A percentile compares a stretch with the other conserved stretches of the same genome.
Evolutionary conservation across 2,797 vertebrate species (phyloP).

Genomic region (Siniperca scherzeri): DNA sequence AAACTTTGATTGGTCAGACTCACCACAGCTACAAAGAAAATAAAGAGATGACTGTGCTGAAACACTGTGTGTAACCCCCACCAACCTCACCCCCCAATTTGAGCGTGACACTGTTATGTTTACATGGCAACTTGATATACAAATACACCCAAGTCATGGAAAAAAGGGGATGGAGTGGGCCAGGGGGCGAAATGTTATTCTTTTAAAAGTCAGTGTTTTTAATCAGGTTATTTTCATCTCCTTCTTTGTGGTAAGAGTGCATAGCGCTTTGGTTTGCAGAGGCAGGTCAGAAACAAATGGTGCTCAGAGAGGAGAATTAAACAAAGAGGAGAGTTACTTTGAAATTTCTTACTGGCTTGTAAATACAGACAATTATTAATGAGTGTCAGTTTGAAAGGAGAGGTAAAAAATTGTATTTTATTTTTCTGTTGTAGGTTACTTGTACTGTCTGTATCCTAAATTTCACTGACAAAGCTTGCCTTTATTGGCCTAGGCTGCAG

Average conservation of each 20-base stretch:
- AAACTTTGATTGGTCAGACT: conserved; percentile 73
- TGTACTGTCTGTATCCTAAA: neutral
- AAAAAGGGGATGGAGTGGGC: conserved; percentile 69
- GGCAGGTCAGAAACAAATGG: conserved; percentile 69
- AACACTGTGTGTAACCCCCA: conserved; percentile 64
- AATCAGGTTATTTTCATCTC: conserved; percentile 78
- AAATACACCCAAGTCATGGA: conserved; percentile 85
- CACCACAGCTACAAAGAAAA: conserved; percentile 70
- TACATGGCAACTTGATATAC: conserved; percentile 89
- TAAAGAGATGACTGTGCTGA: conserved; percentile 75
- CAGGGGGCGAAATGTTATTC: conserved; percentile 69
- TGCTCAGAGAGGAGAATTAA: conserved; percentile 39
- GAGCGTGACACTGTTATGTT: conserved; percentile 85
- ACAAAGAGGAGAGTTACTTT: conserved; percentile 26
- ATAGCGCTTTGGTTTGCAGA: conserved; percentile 63
- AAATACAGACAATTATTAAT: conserved; percentile 10
- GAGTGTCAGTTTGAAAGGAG: neutral
- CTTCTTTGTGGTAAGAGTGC: conserved; percentile 60
- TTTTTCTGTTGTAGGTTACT: neutral
- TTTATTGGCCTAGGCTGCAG: conserved; percentile 19
- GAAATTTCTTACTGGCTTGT: conserved; percentile 1
- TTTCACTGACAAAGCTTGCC: neutral
- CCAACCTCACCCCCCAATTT: conserved; percentile 59
- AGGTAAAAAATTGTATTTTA: neutral
- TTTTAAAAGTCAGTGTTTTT: conserved; percentile 77